Evolutionary conservation across 2,113 vertebrate species (phyloP).

Genomic region (Helogale parvula): DNA sequence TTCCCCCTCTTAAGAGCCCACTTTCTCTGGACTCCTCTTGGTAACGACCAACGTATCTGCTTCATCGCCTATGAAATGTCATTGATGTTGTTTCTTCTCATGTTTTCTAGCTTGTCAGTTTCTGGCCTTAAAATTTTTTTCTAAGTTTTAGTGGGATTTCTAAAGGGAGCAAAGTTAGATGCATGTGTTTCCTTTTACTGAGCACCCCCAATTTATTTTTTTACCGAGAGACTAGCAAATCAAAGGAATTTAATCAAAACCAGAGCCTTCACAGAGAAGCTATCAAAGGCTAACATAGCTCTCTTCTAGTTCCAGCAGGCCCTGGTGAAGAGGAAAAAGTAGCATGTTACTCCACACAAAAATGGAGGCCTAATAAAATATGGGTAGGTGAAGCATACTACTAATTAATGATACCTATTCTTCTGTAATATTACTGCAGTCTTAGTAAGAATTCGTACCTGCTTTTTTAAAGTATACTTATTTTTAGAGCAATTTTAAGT

Average conservation of each 20-base stretch:
- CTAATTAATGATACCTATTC: background rate
- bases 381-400: background rate
- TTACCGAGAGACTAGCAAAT: background rate
- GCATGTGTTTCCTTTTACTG: background rate
- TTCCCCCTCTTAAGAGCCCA: background rate
- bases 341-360: background rate
- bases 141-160: background rate
- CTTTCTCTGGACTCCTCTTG: background rate
- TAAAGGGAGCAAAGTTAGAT: background rate
- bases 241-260: slow-evolving; percentile 25
- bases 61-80: background rate
- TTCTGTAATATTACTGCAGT: background rate
- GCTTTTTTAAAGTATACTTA: background rate
- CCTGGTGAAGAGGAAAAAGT: background rate
- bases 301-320: background rate
- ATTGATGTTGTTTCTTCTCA: background rate
- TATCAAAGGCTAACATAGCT: background rate
- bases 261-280: background rate
- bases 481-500: background rate
- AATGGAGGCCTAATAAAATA: background rate
- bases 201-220: background rate
- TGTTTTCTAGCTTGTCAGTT: background rate
- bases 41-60: background rate
- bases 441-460: background rate
- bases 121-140: background rate